phyloP scores from a whole-genome alignment of 2,113 vertebrate species.

The Tachysurus vachellii region DNA sequence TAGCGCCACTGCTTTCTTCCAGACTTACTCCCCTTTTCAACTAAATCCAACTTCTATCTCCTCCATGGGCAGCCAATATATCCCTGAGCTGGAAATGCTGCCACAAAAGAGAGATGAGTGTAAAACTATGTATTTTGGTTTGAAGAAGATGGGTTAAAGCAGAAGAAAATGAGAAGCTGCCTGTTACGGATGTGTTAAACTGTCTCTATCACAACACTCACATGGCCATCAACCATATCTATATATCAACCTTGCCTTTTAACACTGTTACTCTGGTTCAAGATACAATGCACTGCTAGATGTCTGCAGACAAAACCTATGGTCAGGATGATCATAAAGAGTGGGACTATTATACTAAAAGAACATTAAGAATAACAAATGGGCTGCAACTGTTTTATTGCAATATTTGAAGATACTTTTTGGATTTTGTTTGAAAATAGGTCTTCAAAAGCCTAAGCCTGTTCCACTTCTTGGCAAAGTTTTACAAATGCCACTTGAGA shows the following conservation, averaged over 20 bases:
- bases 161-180: not conserved
- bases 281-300: not conserved
- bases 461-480: not conserved
- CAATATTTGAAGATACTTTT: not conserved
- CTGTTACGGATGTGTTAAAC: slow-evolving; percentile 37
- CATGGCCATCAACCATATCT: slow-evolving; percentile 14
- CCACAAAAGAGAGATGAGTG: slow-evolving; percentile 22
- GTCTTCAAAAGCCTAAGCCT: not conserved
- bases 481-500: not conserved
- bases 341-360: not conserved
- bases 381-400: slow-evolving; percentile 8
- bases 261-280: slow-evolving; percentile 9
- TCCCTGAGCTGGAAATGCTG: slow-evolving; percentile 22
- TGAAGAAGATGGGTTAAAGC: slow-evolving; percentile 2
- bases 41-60: slow-evolving; percentile 28
- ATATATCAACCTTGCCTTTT: not conserved
- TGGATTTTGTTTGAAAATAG: not conserved
- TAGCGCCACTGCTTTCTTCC: slow-evolving; percentile 28
- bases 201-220: slow-evolving; percentile 22
- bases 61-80: not conserved
- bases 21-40: slow-evolving; percentile 41
- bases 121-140: slow-evolving; percentile 27
- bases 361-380: not conserved
- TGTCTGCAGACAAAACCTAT: not conserved
- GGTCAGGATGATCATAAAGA: not conserved